Conservation (phyloP, 2,888 invertebrate species). For the Liposcelis brunnea region DNA sequence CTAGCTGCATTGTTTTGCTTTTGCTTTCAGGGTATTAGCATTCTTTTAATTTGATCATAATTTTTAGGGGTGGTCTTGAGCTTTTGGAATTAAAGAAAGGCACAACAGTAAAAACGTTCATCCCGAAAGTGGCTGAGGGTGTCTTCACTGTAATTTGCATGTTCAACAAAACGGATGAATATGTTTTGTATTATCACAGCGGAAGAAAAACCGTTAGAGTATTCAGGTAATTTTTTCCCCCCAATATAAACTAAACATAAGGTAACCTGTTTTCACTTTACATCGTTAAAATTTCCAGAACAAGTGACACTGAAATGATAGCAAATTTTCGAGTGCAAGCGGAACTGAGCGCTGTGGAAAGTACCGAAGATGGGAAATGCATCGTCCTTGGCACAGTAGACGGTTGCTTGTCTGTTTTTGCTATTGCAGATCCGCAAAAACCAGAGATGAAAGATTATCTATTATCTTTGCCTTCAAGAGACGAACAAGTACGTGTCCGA, state of each 20-base stretch:
- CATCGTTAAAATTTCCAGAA: slow-evolving; percentile 32
- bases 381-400: slow-evolving; percentile 83
- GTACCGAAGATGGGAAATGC: slow-evolving; percentile 64
- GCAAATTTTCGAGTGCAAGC: slow-evolving; percentile 86
- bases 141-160: slow-evolving; percentile 90
- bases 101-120: slow-evolving; percentile 70
- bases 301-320: slow-evolving; percentile 74
- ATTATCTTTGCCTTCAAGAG: slow-evolving; percentile 48
- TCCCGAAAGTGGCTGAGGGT: slow-evolving; percentile 89
- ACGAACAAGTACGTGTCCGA: slow-evolving; percentile 34
- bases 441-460: slow-evolving; percentile 45
- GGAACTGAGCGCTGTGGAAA: slow-evolving; percentile 72
- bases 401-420: slow-evolving; percentile 81
- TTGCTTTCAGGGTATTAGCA: too few species aligned
- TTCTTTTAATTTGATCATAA: not conserved
- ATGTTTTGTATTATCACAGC: slow-evolving; percentile 93
- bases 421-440: slow-evolving; percentile 54
- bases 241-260: too few species aligned
- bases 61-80: slow-evolving; percentile 72
- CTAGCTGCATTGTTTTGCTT: too few species aligned
- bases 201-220: slow-evolving; percentile 86
- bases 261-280: too few species aligned
- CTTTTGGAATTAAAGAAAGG: slow-evolving; percentile 83
- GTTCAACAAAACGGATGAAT: slow-evolving; percentile 86
- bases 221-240: slow-evolving; percentile 43